Evolutionary conservation across 2,888 invertebrate genomes (phyloP), one percentile per base, ranked within the genome.

Genomic region (Hesperia comma): DNA sequence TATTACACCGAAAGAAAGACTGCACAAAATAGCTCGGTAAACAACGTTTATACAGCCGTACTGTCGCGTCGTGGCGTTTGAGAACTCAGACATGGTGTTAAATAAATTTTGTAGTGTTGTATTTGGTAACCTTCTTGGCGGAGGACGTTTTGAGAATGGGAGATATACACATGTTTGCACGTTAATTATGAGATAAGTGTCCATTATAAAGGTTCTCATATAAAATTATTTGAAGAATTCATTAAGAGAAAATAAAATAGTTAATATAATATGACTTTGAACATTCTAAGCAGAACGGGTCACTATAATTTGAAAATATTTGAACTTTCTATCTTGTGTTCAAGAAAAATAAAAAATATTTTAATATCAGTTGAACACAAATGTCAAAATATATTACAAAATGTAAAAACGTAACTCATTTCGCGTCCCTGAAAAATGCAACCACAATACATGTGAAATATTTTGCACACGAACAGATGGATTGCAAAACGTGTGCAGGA

Each of bases 401-500:
- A 21, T 49, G 12, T 12, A 49, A 49, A 12, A 49, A 19, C 17
- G 12, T 19, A 19, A 19, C 17, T 49, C 49, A 49, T 49, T 19
- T 5, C 10, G 19, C 19, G 49, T 10, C 7, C 12, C 12, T 32
- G 21, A 53, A 53, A 53, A 26, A 53, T 53, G 53, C 32, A 53
- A 53, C 53, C 53, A 32, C 21, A 53, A 32, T 53, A 32, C 32
- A 53, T 32, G 32, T 53, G 32, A 17, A 51, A 21, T 61, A 51
- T 54, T 61, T 60, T 19, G 10, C 40, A 43, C 26, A 66, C 53
- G 51, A 66, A 37, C 19, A 54, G 49, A 63, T 43, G 41, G 53
- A 60, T 51, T 53, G 60, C 53, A 53, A 53, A 21, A 66, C 64
- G 43, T 60, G 64, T 19, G 26, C 32, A 49, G 58, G 58, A 58